phyloP scores from a whole-genome alignment of 1,140 invertebrate species.

The Vollenhovia emeryi region DNA sequence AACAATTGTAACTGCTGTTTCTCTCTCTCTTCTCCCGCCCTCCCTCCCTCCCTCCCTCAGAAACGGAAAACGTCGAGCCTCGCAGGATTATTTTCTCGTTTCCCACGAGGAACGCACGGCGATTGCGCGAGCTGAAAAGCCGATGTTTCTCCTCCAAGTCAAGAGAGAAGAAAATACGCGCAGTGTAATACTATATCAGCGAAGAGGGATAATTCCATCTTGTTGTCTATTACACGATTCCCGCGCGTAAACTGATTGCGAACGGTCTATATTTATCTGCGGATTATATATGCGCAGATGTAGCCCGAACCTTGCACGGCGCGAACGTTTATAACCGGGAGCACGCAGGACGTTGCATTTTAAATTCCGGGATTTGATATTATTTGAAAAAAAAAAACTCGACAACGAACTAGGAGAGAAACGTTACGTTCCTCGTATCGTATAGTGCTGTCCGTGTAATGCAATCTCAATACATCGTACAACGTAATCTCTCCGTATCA shows the following conservation, averaged over 20 bases:
- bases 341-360: background rate
- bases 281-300: background rate
- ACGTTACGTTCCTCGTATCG: background rate
- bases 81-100: conserved; percentile 49
- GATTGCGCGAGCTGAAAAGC: conserved; percentile 2
- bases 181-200: background rate
- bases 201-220: too few relatives aligned
- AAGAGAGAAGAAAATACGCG: conserved; percentile 12
- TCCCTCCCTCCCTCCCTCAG: too few relatives aligned
- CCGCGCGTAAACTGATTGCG: conserved; percentile 29
- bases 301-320: background rate
- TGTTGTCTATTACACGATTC: conserved; percentile 21
- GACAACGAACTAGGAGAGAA: background rate
- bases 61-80: conserved; percentile 2
- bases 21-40: background rate
- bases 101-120: background rate
- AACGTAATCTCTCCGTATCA: background rate
- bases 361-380: background rate
- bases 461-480: background rate
- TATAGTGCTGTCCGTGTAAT: conserved; percentile 5
- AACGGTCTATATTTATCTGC: conserved; percentile 3
- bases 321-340: background rate
- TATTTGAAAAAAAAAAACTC: background rate
- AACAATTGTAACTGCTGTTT: conserved; percentile 38
- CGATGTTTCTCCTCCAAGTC: background rate